Conservation (phyloP, 2,113 vertebrate genomes). For the Tinamus guttatus region DNA sequence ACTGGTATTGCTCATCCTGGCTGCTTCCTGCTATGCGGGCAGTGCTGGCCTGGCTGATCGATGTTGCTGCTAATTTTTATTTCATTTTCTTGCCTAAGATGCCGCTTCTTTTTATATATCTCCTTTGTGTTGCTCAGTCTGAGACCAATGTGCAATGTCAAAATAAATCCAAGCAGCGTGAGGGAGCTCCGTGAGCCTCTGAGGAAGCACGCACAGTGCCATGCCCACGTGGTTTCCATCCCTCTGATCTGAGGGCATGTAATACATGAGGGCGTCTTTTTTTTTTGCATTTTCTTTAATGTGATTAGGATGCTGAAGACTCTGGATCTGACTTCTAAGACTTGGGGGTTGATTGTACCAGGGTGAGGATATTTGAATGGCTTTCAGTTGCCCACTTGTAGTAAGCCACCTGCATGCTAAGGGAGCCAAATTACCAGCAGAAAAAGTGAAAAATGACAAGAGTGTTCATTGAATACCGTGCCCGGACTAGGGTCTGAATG, state of each 20-base stretch:
- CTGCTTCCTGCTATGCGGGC: not conserved
- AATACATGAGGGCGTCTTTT: not conserved
- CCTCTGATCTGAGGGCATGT: not conserved
- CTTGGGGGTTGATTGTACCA: slow-evolving; percentile 35
- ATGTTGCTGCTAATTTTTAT: slow-evolving; percentile 40
- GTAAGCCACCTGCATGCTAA: slow-evolving; percentile 53
- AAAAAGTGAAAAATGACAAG: slow-evolving; percentile 71
- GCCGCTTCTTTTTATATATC: not conserved
- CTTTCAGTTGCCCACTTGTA: slow-evolving; percentile 59
- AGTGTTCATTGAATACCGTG: slow-evolving; percentile 67
- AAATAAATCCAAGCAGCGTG: slow-evolving; percentile 19
- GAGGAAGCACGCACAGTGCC: not conserved
- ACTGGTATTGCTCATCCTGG: not conserved
- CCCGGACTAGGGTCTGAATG: slow-evolving; percentile 36
- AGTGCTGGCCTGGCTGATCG: not conserved
- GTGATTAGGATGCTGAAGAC: not conserved
- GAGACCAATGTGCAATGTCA: not conserved
- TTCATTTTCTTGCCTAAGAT: slow-evolving; percentile 42
- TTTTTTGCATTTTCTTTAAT: not conserved
- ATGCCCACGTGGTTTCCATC: not conserved
- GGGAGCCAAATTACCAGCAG: slow-evolving; percentile 70
- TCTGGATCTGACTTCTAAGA: slow-evolving; percentile 25
- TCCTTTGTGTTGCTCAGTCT: not conserved
- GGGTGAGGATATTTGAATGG: slow-evolving; percentile 61
- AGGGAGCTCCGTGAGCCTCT: not conserved